Evolutionary conservation across 2,113 vertebrate species (phyloP), one percentile per base, ranked within the genome.

Genomic region (Daubentonia madagascariensis): DNA sequence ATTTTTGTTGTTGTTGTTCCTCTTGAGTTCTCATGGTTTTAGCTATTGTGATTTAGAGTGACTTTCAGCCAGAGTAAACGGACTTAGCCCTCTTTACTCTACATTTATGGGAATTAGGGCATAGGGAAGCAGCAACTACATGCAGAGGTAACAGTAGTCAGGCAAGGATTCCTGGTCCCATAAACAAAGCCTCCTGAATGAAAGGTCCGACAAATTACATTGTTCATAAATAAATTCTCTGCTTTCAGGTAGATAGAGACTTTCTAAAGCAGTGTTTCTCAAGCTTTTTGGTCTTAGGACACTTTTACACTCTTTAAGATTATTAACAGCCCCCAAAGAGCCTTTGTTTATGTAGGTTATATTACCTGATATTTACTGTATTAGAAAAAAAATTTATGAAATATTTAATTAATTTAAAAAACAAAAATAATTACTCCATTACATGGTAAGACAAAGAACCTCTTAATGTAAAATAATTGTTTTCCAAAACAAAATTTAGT

Each of bases 401-500:
- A 59, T 25, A 90, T 78, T 57, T 52, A 70, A 43, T 59, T 88
- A 23, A 76, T 57, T 94, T 68, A 50, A 89, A 85, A 96, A 96
- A 75, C n/a, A 65, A 91, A 79, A 85, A 68, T 50, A 80, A 79
- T 35, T 28, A 48, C 59, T 50, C 14, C 6, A 32, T 65, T 90
- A 83, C 5, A 37, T 14, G 4, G 45, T 37, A 81, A 65, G 76
- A 87, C 50, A 89, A 70, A 65, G 80, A 93, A 81, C 1, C 17
- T 40, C 35, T 81, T 85, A 45, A 70, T 76, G 37, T 70, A 91
- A 96, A 89, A 37, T 61, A 88, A 83, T 3, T 37, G 32, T 40
- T 73, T 84, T 93, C 90, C 48, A 79, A 93, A 97, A 78, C 11
- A 84, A 83, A 67, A 86, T 57, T 65, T 40, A 81, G 11, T 76